phyloP scores from a whole-genome alignment of 1,140 invertebrate genomes.

The Ctenoplectra terminalis region DNA sequence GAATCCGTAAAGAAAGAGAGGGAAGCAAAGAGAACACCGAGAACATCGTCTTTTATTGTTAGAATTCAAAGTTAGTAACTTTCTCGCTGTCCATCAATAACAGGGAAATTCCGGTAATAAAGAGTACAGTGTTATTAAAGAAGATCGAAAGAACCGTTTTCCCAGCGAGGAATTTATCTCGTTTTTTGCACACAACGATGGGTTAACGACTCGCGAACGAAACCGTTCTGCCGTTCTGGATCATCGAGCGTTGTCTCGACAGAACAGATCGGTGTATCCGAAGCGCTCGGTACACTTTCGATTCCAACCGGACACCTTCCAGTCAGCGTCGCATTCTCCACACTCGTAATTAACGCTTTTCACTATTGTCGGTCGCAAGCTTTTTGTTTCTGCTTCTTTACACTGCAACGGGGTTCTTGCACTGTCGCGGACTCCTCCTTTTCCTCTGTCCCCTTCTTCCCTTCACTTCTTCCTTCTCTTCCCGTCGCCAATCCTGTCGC shows the following conservation, averaged over 20 bases:
- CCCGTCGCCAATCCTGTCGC: conserved; percentile 50
- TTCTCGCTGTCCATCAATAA: conserved; percentile 27
- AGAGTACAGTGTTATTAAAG: background rate
- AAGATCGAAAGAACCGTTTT: background rate
- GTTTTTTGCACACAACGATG: conserved; percentile 15
- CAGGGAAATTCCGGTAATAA: conserved; percentile 6
- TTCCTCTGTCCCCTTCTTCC: background rate
- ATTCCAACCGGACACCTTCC: conserved; percentile 41
- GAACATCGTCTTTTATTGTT: background rate
- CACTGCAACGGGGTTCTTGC: conserved; percentile 42
- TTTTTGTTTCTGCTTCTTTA: conserved; percentile 54
- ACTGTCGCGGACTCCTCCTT: conserved; percentile 21
- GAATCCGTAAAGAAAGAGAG: conserved; percentile 15
- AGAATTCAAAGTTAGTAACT: background rate
- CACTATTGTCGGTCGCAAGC: conserved; percentile 62
- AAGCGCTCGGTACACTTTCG: conserved; percentile 51
- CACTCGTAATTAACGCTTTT: conserved; percentile 70
- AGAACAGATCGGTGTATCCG: background rate
- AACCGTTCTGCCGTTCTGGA: conserved; percentile 24
- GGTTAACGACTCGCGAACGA: conserved; percentile 13
- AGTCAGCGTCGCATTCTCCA: conserved; percentile 49
- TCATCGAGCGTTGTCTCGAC: conserved; percentile 14
- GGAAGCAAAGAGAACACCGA: background rate
- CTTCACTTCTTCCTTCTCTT: background rate
- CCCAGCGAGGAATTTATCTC: background rate